A percentile compares a stretch with the other conserved stretches of the same genome.
phyloP scores from a whole-genome alignment of 2,888 invertebrate species.

The Pterobdella sp. region DNA sequence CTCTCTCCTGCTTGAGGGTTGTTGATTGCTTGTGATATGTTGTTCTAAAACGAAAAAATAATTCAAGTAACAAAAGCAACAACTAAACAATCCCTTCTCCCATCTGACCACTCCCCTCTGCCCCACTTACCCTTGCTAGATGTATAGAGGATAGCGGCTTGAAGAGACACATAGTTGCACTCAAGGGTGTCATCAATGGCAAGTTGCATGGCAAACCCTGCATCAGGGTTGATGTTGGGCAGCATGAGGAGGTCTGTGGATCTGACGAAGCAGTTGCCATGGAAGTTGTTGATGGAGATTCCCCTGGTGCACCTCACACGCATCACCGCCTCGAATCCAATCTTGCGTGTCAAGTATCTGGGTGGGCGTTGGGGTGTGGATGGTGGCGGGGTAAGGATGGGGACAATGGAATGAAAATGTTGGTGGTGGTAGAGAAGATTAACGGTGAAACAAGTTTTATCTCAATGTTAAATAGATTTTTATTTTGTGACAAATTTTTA shows the following conservation, averaged over 20 bases:
- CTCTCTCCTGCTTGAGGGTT: constrained; percentile 69
- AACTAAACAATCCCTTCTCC: neutral
- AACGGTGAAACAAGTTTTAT: no score
- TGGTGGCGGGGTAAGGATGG: neutral
- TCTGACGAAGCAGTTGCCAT: constrained; percentile 97
- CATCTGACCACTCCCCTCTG: neutral
- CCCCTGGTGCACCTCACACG: constrained; percentile 82
- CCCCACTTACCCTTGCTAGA: constrained; percentile 74
- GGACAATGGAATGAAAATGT: no score
- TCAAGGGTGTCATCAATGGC: constrained; percentile 74
- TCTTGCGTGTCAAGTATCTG: constrained; percentile 85
- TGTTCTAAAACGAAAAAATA: neutral
- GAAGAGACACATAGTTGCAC: constrained; percentile 70
- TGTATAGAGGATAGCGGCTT: constrained; percentile 92
- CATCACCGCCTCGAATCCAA: constrained; percentile 98
- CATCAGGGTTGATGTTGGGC: constrained; percentile 76
- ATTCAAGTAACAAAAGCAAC: neutral
- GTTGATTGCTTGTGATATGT: neutral
- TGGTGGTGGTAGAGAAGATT: no score
- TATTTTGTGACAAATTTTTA: no score
- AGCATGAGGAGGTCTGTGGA: constrained; percentile 90
- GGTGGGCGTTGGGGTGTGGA: neutral
- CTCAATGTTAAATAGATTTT: no score
- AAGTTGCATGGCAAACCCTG: constrained; percentile 94
- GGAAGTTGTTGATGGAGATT: constrained; percentile 87